Conservation (phyloP, 2,113 vertebrate genomes). For the Leucopternis melanops region DNA sequence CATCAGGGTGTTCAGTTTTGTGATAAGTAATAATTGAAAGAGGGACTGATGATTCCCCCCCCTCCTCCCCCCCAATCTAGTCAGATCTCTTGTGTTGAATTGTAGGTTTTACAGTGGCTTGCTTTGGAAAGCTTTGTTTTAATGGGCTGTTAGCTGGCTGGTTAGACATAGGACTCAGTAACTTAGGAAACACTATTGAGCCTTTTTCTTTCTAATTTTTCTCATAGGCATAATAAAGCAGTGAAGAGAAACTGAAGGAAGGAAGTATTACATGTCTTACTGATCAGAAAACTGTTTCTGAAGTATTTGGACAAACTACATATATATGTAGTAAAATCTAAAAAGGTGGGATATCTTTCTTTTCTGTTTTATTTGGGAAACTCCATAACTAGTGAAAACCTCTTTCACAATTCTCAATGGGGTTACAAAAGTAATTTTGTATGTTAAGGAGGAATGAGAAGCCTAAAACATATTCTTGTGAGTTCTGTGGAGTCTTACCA, state of each 20-base stretch:
- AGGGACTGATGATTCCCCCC: not conserved
- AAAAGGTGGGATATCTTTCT: not conserved
- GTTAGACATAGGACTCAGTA: conserved; percentile 44
- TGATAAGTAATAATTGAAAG: not conserved
- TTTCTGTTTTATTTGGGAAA: not conserved
- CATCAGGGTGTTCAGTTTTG: not conserved
- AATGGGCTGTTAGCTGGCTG: conserved; percentile 40
- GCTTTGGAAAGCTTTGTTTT: not conserved
- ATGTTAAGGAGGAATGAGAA: not conserved
- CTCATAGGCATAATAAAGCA: not conserved
- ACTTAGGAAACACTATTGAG: conserved; percentile 61
- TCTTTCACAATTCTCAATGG: not conserved
- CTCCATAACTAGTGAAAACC: not conserved
- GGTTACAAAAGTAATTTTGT: not conserved
- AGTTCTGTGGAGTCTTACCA: not conserved
- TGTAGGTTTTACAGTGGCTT: not conserved
- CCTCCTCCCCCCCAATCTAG: not conserved
- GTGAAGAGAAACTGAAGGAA: not conserved
- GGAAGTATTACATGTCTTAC: not conserved
- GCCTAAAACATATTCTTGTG: not conserved
- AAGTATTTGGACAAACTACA: not conserved
- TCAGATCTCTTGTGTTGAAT: not conserved
- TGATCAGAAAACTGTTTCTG: not conserved
- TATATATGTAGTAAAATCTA: not conserved
- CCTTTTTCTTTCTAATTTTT: not conserved